Base-by-base conservation (phyloP, 1,140 invertebrate genomes). In the Paraescarpia echinospica region DNA sequence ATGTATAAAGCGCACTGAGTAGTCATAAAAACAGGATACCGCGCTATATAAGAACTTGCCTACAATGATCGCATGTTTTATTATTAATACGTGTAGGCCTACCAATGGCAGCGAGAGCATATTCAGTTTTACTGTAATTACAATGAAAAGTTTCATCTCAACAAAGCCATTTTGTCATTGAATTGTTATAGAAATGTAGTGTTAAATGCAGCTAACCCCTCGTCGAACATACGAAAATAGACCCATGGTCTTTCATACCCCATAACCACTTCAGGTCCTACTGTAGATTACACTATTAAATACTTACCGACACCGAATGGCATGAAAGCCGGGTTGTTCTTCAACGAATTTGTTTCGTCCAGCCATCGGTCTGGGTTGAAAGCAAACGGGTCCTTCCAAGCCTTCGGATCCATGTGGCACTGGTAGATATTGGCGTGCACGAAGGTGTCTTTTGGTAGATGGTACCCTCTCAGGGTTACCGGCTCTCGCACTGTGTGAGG, bases 381-480 rank as follows among this genome's bases (percentile, higher is more conserved):
- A 9, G 77, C 90, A 33, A 93, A 92, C 12, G 93, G 93, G n/a
- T 93, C 93, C 27, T 92, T 93, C 93, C 93, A 93, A 31, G 89
- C 35, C 48, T 89, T 90, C n/a, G 93, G 93, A 89, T 93, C 93
- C 93, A 93, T 91, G 35, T 93, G 91, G 33, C 34, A 27, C 33
- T 48, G 35, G 35, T 90, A 92, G 41, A 77, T 34, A 35, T 93
- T 93, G 22, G 89, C 31, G 6, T 92, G 33, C 31, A 93, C 93
- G 97, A 98, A 98, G 34, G 98, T 98, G 93, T 98, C 97, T 97
- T 97, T 96, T 0, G 97, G 97, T 91, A 98, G 97, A 92, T 94
- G 94, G 94, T 97, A 98, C 33, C 93, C 93, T 92, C 93, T 93
- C 93, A 94, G 35, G 59, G 35, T 77, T 6, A 77, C 59, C 59